Evolutionary conservation across 1,140 invertebrate genomes (phyloP), one percentile per base, ranked within the genome.

Genomic region (Leucophenga varia): DNA sequence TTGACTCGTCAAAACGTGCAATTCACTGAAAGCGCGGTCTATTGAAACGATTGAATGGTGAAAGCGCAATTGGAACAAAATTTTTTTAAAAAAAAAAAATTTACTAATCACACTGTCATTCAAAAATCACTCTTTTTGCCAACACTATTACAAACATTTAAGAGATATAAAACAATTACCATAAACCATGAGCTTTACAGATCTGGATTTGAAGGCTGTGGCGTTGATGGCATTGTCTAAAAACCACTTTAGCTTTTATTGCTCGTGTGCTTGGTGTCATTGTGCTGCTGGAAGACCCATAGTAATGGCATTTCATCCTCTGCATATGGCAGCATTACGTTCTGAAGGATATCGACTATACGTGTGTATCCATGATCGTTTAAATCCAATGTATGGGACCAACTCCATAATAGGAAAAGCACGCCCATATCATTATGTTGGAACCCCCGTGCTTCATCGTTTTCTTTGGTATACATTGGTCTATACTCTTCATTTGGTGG

Each of bases 231-330:
- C 21, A 31, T 59, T 54, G 9, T 48, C n/a, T 17, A n/a, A 7
- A 38, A 64, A 36, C 34, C 49, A 61, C 19, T 21, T 59, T 60
- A 30, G 49, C 46, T 9, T 39, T 19, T 42, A n/a, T 36, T 50
- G 3, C 19, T 19, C 2, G 56, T 61, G 43, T 70, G 63, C 35
- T 68, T 70, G 19, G 65, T 59, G 38, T 59, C 61, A 28, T 64
- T 61, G 43, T 72, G 55, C 16, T 64, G 54, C 39, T 63, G 54
- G 32, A 59, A 60, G 13, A 53, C 44, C 48, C 54, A 59, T 41
- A 16, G 31, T 14, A 58, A 18, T 31, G 59, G 61, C 61, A 65
- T 58, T 37, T 64, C 35, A 16, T 48, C 14, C 16, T 51, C 53
- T n/a, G 49, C 54, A 47, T 46, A 58, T 25, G 55, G 55, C 6